Evolutionary conservation across 2,888 invertebrate species (phyloP).

Genomic region (Nasonia oneida): DNA sequence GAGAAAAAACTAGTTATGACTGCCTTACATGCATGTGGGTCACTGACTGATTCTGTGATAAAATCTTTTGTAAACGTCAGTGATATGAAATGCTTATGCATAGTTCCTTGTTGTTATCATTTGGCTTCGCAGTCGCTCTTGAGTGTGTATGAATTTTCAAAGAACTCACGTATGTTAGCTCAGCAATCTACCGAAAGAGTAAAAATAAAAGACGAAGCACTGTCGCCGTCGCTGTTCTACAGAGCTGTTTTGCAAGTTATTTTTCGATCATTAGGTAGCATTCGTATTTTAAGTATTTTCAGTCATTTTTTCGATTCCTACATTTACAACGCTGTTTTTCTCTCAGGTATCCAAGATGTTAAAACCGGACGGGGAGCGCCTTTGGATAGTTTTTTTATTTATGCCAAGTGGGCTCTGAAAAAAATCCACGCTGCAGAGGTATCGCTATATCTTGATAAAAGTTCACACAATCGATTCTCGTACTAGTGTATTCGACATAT

Average conservation of each 20-base stretch:
- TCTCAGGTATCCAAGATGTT: slow-evolving; percentile 78
- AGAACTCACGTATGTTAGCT: slow-evolving; percentile 91
- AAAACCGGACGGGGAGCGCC: slow-evolving; percentile 85
- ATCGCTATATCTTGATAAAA: slow-evolving; percentile 25
- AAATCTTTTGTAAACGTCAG: slow-evolving; percentile 83
- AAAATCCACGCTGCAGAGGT: slow-evolving; percentile 75
- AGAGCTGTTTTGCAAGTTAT: slow-evolving; percentile 87
- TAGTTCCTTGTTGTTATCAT: slow-evolving; percentile 96
- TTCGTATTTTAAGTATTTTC: not conserved
- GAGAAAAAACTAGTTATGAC: slow-evolving; percentile 76
- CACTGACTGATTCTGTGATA: slow-evolving; percentile 87
- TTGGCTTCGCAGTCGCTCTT: slow-evolving; percentile 82
- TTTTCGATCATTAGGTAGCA: slow-evolving; percentile 71
- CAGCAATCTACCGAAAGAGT: slow-evolving; percentile 91
- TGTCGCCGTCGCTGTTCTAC: slow-evolving; percentile 86
- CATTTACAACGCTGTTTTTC: not conserved
- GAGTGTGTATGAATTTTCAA: slow-evolving; percentile 68
- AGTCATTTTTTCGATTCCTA: not conserved
- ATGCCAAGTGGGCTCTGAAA: slow-evolving; percentile 84
- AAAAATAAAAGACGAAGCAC: slow-evolving; percentile 80
- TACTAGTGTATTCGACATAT: not conserved
- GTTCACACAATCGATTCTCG: not conserved
- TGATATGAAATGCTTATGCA: slow-evolving; percentile 84
- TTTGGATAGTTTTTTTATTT: slow-evolving; percentile 84
- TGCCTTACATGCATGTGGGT: slow-evolving; percentile 95